phyloP scores from a whole-genome alignment of 2,888 invertebrate species.

The Laspeyria flexula region DNA sequence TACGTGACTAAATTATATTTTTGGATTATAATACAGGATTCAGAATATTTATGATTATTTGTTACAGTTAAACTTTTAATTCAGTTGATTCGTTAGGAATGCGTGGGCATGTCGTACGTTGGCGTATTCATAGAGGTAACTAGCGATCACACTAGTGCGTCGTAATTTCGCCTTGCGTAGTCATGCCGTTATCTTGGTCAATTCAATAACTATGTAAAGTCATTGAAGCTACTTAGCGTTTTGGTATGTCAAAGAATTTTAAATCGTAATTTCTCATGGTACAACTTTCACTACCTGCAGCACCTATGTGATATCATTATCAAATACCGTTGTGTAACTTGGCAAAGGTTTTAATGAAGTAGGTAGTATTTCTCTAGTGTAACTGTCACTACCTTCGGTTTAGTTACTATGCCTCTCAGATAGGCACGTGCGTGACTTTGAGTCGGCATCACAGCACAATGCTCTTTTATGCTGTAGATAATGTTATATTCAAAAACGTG shows the following conservation, averaged over 20 bases:
- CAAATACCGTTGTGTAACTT: conserved; percentile 45
- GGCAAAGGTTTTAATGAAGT: conserved; percentile 32
- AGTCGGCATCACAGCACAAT: conserved; percentile 52
- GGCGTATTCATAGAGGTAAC: conserved; percentile 54
- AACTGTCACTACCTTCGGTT: conserved; percentile 44
- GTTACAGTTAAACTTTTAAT: conserved; percentile 13
- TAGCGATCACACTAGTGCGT: conserved; percentile 71
- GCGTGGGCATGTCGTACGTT: conserved; percentile 51
- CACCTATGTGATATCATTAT: conserved; percentile 13
- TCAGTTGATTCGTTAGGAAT: conserved; percentile 28
- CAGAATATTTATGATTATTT: conserved; percentile 15
- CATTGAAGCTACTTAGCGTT: conserved; percentile 27
- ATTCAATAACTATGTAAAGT: conserved; percentile 69
- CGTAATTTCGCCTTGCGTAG: conserved; percentile 78
- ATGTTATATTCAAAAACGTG: conserved; percentile 20
- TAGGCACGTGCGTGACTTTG: conserved; percentile 72
- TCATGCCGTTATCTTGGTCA: conserved; percentile 79
- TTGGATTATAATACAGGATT: conserved; percentile 48
- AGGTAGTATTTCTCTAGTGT: conserved; percentile 40
- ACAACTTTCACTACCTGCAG: conserved; percentile 27
- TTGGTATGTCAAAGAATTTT: conserved; percentile 27
- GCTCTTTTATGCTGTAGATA: conserved; percentile 28
- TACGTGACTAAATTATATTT: conserved; percentile 62
- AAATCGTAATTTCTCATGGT: conserved; percentile 16
- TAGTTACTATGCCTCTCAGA: conserved; percentile 41